Evolutionary conservation across 2,888 invertebrate species (phyloP), one percentile per base, ranked within the genome.

Genomic region (Helicoverpa assulta): DNA sequence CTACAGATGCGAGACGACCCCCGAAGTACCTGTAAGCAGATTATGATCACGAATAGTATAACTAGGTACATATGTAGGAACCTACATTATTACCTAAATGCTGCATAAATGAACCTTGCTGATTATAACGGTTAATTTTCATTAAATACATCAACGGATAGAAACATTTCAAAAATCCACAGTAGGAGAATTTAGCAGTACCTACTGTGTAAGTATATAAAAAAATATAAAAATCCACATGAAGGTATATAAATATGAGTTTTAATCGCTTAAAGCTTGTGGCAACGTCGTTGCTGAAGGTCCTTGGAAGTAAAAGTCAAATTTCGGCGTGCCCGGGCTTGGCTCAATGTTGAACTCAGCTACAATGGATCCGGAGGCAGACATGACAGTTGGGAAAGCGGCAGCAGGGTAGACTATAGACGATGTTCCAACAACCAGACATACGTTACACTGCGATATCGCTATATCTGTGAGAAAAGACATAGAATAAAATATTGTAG

Each of bases 401-500:
- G 98, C 97, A 2, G 98, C 98, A 8, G 98, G 98, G 90, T 98
- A 98, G 1, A 98, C 98, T 4, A 97, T 96, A 0, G 97, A 97
- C 1, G 98, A 98, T 16, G 98, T 98, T 7, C 98, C 98, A 78
- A 98, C 96, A 40, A 98, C 96, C 52, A 98, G 91, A 86, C 97
- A 97, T 12, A 97, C 91, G 87, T 98, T 97, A 90, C 98, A 98
- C 6, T 90, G 88, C 50, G 76, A 76, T 60, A 81, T 59, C 10
- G 96, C 93, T 54, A 58, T 61, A 64, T 80, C 80, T 80, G 50
- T 21, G 21, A 21, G n/a, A 54, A 47, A 56, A 70, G 2, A 33
- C 8, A 8, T 33, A 33, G 10, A 2, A 6, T 29, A 29, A 29
- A 29, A 29, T 29, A 29, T 29, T 29, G n/a, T n/a, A n/a, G n/a